phyloP scores from a whole-genome alignment of 2,797 vertebrate species.

The Tiaroga cobitis region DNA sequence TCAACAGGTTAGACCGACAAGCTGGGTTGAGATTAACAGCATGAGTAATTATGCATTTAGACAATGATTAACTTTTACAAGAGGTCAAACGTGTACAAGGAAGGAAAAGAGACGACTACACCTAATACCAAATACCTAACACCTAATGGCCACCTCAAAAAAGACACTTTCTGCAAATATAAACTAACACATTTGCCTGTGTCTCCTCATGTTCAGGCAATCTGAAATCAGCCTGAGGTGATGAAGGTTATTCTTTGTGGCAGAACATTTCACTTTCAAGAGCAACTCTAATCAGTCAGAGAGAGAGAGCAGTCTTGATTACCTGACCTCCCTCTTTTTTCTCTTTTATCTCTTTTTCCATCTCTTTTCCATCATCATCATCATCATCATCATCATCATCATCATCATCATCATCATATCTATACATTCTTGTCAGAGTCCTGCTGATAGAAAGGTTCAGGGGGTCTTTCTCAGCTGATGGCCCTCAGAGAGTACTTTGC shows the following conservation, averaged over 20 bases:
- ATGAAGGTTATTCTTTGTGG: constrained; percentile 3
- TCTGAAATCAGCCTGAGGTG: constrained; percentile 9
- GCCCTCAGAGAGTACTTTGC: constrained; percentile 30
- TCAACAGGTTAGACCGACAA: neutral
- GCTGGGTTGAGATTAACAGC: constrained; percentile 19
- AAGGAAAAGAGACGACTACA: neutral
- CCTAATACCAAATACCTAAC: too few species aligned
- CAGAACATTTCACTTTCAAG: constrained; percentile 43
- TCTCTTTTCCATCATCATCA: constrained; percentile 14
- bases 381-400: constrained; percentile 31
- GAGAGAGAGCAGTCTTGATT: constrained; percentile 17
- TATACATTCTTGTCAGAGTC: constrained; percentile 31
- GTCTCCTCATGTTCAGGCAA: constrained; percentile 6
- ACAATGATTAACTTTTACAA: constrained; percentile 43
- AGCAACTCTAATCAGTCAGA: constrained; percentile 36
- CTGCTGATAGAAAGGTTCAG: constrained; percentile 53
- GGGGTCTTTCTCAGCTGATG: constrained; percentile 57
- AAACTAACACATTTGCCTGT: neutral
- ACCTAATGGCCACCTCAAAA: neutral
- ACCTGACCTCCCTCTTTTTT: constrained; percentile 14
- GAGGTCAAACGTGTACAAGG: neutral
- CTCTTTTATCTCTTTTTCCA: constrained; percentile 16
- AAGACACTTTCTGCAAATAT: neutral
- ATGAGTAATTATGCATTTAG: constrained; percentile 27
- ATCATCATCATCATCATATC: constrained; percentile 33